Evolutionary conservation across 2,797 vertebrate species (phyloP).

Genomic region (Phalloptychus januarius): DNA sequence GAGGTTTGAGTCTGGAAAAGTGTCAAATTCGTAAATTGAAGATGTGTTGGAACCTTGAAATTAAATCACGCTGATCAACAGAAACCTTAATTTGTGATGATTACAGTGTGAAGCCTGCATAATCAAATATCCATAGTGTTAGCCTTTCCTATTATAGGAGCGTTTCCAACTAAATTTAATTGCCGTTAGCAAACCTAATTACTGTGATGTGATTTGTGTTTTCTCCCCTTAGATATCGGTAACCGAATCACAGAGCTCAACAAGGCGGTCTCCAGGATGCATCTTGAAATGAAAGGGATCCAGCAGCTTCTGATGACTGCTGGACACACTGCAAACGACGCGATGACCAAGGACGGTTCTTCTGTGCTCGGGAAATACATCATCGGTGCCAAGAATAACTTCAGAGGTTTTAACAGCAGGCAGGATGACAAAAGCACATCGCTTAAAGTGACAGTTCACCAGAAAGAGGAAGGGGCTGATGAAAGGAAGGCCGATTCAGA

Average conservation of each 20-base stretch:
- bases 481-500: conserved; percentile 32
- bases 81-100: not conserved
- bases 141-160: not conserved
- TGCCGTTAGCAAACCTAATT: not conserved
- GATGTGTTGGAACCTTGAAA: not conserved
- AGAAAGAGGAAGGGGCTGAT: conserved; percentile 42
- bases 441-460: conserved; percentile 64
- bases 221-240: conserved; percentile 81
- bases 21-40: not conserved
- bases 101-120: not conserved
- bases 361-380: conserved; percentile 87
- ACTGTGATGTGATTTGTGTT: conserved; percentile 28
- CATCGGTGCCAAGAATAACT: conserved; percentile 86
- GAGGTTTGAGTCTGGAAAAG: not conserved
- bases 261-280: conserved; percentile 84
- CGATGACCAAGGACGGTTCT: conserved; percentile 60
- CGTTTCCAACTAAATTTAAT: not conserved
- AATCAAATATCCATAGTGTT: conserved; percentile 9
- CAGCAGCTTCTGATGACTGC: conserved; percentile 64
- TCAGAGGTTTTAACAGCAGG: conserved; percentile 78
- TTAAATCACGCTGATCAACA: not conserved
- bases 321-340: conserved; percentile 1
- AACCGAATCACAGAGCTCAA: conserved; percentile 89
- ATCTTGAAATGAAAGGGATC: conserved; percentile 82
- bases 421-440: conserved; percentile 55